phyloP scores from a whole-genome alignment of 2,113 vertebrate species.

The Neofelis nebulosa region DNA sequence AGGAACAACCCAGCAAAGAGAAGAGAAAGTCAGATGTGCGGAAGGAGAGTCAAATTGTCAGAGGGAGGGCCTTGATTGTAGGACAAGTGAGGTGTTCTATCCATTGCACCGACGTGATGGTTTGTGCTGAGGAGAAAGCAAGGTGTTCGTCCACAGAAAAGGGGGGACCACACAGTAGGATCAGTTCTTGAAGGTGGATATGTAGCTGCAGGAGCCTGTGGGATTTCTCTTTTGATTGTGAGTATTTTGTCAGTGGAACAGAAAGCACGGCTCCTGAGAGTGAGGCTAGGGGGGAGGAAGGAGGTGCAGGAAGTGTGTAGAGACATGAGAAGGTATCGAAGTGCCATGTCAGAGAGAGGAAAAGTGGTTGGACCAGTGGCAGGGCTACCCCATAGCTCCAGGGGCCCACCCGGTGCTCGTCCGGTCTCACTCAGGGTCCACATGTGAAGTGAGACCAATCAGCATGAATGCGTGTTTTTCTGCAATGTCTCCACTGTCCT shows the following conservation, averaged over 20 bases:
- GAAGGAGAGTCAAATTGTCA: not conserved
- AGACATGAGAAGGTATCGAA: not conserved
- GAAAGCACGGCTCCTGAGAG: not conserved
- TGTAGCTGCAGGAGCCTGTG: not conserved
- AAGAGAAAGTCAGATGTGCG: not conserved
- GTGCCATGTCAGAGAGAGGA: not conserved
- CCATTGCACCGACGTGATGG: not conserved
- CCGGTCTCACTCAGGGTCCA: not conserved
- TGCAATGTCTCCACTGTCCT: not conserved
- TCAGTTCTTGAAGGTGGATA: not conserved
- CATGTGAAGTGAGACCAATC: not conserved
- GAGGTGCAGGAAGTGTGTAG: not conserved
- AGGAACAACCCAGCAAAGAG: not conserved
- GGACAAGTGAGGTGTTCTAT: not conserved
- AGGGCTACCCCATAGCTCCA: not conserved
- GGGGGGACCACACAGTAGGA: accelerated
- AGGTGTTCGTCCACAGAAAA: not conserved
- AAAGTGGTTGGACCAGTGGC: not conserved
- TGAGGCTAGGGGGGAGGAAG: not conserved
- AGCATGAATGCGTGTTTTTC: not conserved
- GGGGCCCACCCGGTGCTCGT: not conserved
- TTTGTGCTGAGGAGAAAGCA: not conserved
- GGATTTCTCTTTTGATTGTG: not conserved
- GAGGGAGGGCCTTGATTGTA: not conserved
- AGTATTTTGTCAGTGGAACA: not conserved